Evolutionary conservation across 2,797 vertebrate genomes (phyloP).

Genomic region (Dermochelys coriacea): DNA sequence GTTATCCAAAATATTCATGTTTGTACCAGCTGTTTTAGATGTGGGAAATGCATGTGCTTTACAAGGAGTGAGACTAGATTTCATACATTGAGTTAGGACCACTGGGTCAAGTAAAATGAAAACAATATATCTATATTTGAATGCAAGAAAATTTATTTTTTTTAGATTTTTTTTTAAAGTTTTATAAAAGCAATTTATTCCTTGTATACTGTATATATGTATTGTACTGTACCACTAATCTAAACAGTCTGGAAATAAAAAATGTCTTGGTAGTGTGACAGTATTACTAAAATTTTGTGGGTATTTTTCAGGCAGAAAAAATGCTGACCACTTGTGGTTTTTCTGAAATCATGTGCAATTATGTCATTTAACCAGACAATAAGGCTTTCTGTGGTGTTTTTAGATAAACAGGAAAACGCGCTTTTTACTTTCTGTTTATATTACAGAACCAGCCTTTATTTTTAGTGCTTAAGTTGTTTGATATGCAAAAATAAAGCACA

Average conservation of each 20-base stretch:
- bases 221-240: constrained; percentile 62
- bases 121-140: constrained; percentile 46
- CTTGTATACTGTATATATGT: constrained; percentile 13
- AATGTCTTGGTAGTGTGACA: constrained; percentile 59
- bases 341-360: constrained; percentile 76
- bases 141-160: constrained; percentile 41
- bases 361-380: constrained; percentile 77
- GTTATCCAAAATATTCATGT: constrained; percentile 48
- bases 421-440: constrained; percentile 60
- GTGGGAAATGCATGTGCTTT: constrained; percentile 61
- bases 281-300: constrained; percentile 76
- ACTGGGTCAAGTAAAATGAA: constrained; percentile 53
- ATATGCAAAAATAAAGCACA: constrained; percentile 32
- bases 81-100: constrained; percentile 22
- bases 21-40: constrained; percentile 68
- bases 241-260: constrained; percentile 67
- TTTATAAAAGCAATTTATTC: constrained; percentile 55
- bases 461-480: constrained; percentile 25
- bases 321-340: constrained; percentile 78
- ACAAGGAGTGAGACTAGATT: constrained; percentile 59
- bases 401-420: constrained; percentile 71
- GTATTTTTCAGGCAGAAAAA: constrained; percentile 79
- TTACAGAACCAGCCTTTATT: constrained; percentile 36
- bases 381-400: constrained; percentile 74
- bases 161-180: constrained; percentile 45